Evolutionary conservation across 2,888 invertebrate genomes (phyloP).

Genomic region (Sympetrum striolatum): DNA sequence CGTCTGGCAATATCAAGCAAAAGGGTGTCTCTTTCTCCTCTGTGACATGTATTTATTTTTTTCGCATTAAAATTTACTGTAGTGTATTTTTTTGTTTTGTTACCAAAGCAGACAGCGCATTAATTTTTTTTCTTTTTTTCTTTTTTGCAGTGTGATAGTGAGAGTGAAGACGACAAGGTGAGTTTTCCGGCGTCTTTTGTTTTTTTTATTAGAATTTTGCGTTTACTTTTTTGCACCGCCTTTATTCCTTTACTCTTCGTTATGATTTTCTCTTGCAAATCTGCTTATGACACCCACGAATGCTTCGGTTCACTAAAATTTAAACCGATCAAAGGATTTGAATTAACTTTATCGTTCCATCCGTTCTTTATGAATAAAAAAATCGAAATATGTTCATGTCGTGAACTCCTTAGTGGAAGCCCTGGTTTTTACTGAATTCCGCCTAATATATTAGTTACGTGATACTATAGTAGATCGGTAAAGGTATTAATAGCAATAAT

Average conservation of each 20-base stretch:
- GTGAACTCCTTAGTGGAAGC: too few relatives aligned
- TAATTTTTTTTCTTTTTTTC: slow-evolving; percentile 57
- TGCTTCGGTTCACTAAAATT: background rate
- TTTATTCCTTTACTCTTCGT: slow-evolving; percentile 27
- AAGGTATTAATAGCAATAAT: too few relatives aligned
- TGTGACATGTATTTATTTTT: background rate
- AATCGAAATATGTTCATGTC: too few relatives aligned
- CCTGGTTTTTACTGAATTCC: too few relatives aligned
- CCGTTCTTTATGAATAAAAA: too few relatives aligned
- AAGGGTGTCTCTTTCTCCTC: background rate
- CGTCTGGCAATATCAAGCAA: background rate
- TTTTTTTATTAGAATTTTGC: slow-evolving; percentile 47
- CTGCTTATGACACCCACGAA: background rate
- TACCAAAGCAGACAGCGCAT: background rate
- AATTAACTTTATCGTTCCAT: too few relatives aligned
- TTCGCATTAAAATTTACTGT: background rate
- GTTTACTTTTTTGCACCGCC: slow-evolving; percentile 45
- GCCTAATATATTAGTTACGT: too few relatives aligned
- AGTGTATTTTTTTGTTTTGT: slow-evolving; percentile 26
- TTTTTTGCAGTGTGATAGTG: slow-evolving; percentile 89
- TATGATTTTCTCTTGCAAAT: background rate
- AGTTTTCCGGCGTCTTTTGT: slow-evolving; percentile 57
- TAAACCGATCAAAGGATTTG: background rate
- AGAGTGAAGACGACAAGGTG: slow-evolving; percentile 91
- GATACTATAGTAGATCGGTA: too few relatives aligned